Evolutionary conservation across 1,140 invertebrate genomes (phyloP), one percentile per base, ranked within the genome.

Genomic region (Temnothorax curvispinosus): DNA sequence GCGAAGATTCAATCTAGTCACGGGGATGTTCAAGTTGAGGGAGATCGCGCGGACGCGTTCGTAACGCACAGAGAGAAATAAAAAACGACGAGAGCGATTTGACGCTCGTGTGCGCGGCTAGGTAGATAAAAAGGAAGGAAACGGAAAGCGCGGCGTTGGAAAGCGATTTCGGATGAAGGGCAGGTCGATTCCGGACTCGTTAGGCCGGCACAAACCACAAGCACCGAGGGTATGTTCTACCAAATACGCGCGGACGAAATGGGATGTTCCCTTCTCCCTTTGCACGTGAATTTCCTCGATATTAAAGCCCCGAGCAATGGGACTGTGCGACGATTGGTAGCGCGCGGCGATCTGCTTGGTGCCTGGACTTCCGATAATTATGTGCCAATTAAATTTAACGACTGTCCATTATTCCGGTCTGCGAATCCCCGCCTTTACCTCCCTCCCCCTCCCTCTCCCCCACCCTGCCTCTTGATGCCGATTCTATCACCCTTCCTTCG

Each of bases 311-410:
- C 82, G 27, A 62, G 89, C 85, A 91, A 88, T 88, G 76, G 81
- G 76, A 91, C 90, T 71, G 21, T 18, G 86, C 88, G 80, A 93
- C 89, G 91, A 91, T 92, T 87, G 87, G 89, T 88, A 47, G 88
- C 71, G 88, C 76, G 78, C 84, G 85, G 89, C 90, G 75, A 89
- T 90, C 81, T 90, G 77, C 77, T 86, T 76, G 87, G 67, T 86
- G 21, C 64, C 50, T 77, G 82, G 64, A 71, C 85, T 90, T 64
- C 86, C 87, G 88, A 93, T 94, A 94, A 94, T 93, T 94, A 93
- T 93, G 91, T 93, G 92, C 90, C 92, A 93, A 94, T 94, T 94
- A 94, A 93, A 93, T 93, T 93, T 94, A 94, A 94, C 93, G 92
- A 94, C 89, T 91, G 89, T 91, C 91, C 91, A 93, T 94, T 93